Percentiles rank a stretch among this genome's conserved stretches.
These are phyloP conservation scores for Connochaetes taurinus DNA, from an alignment of 2,113 vertebrate species.

Conservation along the genomic window DNA sequence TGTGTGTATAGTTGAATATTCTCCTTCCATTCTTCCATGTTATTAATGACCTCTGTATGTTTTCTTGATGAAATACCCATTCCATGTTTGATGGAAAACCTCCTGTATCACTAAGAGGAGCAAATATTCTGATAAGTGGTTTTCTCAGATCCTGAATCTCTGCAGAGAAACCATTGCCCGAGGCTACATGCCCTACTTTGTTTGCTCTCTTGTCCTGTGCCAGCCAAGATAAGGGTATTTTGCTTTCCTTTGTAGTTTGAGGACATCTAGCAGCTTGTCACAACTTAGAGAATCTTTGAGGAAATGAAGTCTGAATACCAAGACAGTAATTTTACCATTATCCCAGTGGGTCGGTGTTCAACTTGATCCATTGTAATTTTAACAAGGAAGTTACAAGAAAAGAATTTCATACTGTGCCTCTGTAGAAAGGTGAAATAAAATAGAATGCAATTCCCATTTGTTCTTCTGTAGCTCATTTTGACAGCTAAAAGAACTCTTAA, in stretches of 20 bases:
- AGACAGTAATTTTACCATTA: neutral
- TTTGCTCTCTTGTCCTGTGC: neutral
- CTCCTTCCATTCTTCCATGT: neutral
- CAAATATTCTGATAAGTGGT: constrained; percentile 34
- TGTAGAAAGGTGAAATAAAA: constrained; percentile 13
- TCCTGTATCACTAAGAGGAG: neutral
- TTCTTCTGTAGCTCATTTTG: constrained; percentile 27
- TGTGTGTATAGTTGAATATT: neutral
- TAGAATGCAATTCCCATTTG: constrained; percentile 14
- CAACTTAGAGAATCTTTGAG: constrained; percentile 16
- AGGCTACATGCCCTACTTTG: neutral
- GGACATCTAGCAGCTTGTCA: constrained; percentile 18
- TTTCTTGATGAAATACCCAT: neutral
- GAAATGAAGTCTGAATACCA: neutral
- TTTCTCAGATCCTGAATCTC: neutral
- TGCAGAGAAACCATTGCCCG: neutral
- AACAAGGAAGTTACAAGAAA: constrained; percentile 46
- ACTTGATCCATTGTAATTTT: neutral
- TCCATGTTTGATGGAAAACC: neutral
- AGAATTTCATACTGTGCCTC: neutral
- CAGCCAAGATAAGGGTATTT: neutral
- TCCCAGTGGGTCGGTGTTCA: neutral
- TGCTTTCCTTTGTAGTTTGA: constrained; percentile 15
- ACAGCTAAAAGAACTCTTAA: neutral
- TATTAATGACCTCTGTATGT: neutral